These are phyloP conservation scores for Xiphophorus couchianus DNA, from an alignment of 2,113 vertebrate species.

Conservation along the genomic window DNA sequence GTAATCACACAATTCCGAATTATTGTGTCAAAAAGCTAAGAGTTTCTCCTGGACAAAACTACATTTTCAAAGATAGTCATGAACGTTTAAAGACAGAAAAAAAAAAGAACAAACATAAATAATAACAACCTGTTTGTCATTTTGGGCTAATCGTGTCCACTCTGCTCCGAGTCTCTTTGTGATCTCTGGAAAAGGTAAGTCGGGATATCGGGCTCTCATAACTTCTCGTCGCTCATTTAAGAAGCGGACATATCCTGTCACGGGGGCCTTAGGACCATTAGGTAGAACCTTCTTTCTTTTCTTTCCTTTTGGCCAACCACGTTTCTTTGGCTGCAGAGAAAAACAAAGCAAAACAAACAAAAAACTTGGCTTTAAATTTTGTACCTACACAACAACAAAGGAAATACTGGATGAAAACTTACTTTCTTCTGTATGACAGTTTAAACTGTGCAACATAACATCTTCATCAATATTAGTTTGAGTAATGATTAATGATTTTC, in stretches of 20 bases:
- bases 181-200: constrained; percentile 96
- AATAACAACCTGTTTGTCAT: constrained; percentile 87
- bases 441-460: neutral
- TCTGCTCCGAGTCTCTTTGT: constrained; percentile 96
- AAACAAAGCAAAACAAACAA: neutral
- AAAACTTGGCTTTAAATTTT: neutral
- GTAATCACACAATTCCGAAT: neutral
- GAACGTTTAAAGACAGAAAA: neutral
- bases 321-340: constrained; percentile 88
- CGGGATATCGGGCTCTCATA: constrained; percentile 90
- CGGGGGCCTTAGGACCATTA: constrained; percentile 95
- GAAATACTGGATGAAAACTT: neutral
- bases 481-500: neutral
- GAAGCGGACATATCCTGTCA: constrained; percentile 94
- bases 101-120: neutral
- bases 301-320: constrained; percentile 98
- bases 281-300: constrained; percentile 98
- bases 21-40: neutral
- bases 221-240: constrained; percentile 93
- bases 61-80: neutral
- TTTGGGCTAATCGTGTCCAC: constrained; percentile 91
- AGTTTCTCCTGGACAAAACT: neutral
- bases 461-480: no score
- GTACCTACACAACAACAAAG: neutral
- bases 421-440: neutral